phyloP scores from a whole-genome alignment of 2,797 vertebrate species.

The Phylloscopus collybita region DNA sequence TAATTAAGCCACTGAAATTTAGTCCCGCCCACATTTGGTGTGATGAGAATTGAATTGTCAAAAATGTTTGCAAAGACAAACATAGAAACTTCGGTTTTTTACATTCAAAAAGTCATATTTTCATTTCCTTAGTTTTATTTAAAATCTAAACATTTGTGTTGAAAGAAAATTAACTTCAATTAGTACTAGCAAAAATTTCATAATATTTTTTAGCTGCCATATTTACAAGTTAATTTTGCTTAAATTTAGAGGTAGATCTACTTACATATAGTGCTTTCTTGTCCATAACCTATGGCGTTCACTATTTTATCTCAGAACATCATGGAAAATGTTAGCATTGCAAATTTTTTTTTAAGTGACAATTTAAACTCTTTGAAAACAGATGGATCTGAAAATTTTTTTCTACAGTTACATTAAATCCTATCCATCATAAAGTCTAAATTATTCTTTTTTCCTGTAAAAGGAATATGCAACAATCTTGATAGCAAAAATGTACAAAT shows the following conservation, averaged over 20 bases:
- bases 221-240: neutral
- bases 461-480: neutral
- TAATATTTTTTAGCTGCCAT: neutral
- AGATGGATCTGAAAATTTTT: constrained; percentile 26
- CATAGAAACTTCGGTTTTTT: neutral
- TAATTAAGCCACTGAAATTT: neutral
- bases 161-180: neutral
- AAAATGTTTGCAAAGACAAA: neutral
- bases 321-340: neutral
- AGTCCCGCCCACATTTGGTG: neutral
- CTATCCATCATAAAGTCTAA: neutral
- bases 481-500: neutral
- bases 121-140: neutral
- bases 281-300: neutral
- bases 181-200: neutral
- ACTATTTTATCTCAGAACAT: neutral
- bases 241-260: neutral
- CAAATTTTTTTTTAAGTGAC: neutral
- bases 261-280: neutral
- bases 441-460: neutral
- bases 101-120: neutral
- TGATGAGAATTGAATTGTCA: neutral
- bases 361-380: constrained; percentile 9
- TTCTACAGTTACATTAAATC: neutral
- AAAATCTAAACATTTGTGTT: neutral